phyloP scores from a whole-genome alignment of 2,113 vertebrate genomes.

The Nibea albiflora region DNA sequence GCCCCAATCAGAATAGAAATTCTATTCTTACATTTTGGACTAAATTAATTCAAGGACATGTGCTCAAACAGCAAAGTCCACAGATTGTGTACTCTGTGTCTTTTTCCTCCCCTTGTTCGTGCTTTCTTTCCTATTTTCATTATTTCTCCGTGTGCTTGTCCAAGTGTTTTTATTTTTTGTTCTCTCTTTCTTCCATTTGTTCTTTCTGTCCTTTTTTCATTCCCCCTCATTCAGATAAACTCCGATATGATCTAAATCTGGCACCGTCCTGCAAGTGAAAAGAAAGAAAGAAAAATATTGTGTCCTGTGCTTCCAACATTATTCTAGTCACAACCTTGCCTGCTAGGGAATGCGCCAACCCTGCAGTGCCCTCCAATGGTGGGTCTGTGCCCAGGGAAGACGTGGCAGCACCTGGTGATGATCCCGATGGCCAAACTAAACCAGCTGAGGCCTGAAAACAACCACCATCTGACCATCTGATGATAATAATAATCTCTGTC shows the following conservation, averaged over 20 bases:
- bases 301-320: constrained; percentile 20
- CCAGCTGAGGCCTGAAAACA: constrained; percentile 81
- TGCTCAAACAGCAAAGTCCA: constrained; percentile 21
- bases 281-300: neutral
- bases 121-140: constrained; percentile 2
- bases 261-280: neutral
- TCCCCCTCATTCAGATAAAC: constrained; percentile 38
- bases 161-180: neutral
- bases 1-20: constrained; percentile 58
- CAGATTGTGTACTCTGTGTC: constrained; percentile 1
- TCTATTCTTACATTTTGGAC: constrained; percentile 63
- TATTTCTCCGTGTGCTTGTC: neutral
- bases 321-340: constrained; percentile 22
- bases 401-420: constrained; percentile 69
- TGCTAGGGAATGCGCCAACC: constrained; percentile 49
- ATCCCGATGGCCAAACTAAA: constrained; percentile 69
- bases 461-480: constrained; percentile 81
- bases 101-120: constrained; percentile 15
- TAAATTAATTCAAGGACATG: constrained; percentile 64
- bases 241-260: constrained; percentile 33
- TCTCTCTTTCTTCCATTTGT: neutral
- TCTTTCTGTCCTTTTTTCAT: neutral
- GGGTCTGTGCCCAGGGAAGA: constrained; percentile 50
- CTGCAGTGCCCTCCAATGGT: constrained; percentile 76
- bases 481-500: constrained; percentile 69